These are phyloP conservation scores for Ciconia maguari DNA, from an alignment of 2,113 vertebrate genomes.

Conservation along the genomic window DNA sequence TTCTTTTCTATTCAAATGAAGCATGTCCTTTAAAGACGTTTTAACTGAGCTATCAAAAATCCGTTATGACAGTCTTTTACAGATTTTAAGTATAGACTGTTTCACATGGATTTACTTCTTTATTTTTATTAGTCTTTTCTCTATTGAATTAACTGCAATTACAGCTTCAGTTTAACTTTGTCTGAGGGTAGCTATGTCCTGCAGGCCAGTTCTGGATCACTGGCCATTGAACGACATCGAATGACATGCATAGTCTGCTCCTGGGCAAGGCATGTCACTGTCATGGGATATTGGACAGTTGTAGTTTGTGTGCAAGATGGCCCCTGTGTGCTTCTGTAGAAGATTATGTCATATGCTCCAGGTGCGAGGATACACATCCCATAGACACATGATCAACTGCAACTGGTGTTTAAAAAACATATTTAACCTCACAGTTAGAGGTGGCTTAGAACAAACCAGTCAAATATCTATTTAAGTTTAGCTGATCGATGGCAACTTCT, in stretches of 20 bases:
- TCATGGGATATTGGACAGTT: not conserved
- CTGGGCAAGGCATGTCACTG: not conserved
- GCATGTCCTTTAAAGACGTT: not conserved
- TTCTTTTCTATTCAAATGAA: not conserved
- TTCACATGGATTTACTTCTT: not conserved
- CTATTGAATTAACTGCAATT: not conserved
- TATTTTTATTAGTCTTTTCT: not conserved
- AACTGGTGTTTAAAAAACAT: not conserved
- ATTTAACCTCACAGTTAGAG: not conserved
- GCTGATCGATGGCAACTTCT: not conserved
- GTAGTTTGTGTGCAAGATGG: not conserved
- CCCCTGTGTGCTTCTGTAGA: not conserved
- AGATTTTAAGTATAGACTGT: not conserved
- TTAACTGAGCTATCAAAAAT: not conserved
- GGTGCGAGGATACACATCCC: not conserved
- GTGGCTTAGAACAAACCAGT: not conserved
- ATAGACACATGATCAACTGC: not conserved
- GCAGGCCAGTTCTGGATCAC: not conserved
- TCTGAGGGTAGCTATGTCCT: not conserved
- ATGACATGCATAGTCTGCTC: not conserved
- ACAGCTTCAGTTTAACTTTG: not conserved
- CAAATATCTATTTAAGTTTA: not conserved
- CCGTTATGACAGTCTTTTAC: not conserved
- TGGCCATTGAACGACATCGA: rapidly evolving
- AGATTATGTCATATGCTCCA: not conserved